Base-by-base conservation (phyloP, 2,888 invertebrate species). In the Corbicula japonica region DNA sequence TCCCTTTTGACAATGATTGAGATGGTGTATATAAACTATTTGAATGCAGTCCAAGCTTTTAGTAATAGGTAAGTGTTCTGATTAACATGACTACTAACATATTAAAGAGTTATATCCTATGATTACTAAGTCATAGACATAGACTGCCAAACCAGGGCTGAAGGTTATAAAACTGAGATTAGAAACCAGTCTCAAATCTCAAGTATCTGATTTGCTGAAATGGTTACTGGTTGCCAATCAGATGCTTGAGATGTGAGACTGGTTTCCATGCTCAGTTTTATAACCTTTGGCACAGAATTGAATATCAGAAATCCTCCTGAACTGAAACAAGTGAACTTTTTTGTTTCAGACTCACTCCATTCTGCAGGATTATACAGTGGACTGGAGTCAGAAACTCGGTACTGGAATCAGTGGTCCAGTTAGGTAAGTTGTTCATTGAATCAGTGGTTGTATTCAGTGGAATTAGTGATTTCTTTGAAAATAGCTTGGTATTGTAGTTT, bases 361-460 rank as follows among this genome's bases (percentile, higher is more conserved):
- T 18, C 83, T 89, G 21, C 86, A 91, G 26, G 91, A 92, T 72
- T 92, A 90, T 72, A 84, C 79, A 28, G 89, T 92, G 5, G 76
- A 85, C 38, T 92, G 92, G 92, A 85, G 85, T 56, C 83, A 90
- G 46, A 90, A 90, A 46, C 84, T 92, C 21, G 92, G 92, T 0
- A 89, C 89, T 66, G 92, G 92, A 1, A 89, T 91, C 30, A 92
- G 90, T 84, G 92, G 92, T 23, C 91, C 92, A 44, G 92, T 91
- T 58, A 91, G 92, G 91, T 91, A 69, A 8, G 52, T 63, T 21
- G 21, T 38, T 8, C 18, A 12, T 12, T 18, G 15, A 12, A 8
- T 12, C 41, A 38, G 10, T 38, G 41, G 8, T 18, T 12, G 8
- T 18, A 38, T 38, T 38, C 10, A 38, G 10, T 12, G 41, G 8